Base-by-base conservation (phyloP, 1,140 invertebrate species). In the Dinothrombium tinctorium region DNA sequence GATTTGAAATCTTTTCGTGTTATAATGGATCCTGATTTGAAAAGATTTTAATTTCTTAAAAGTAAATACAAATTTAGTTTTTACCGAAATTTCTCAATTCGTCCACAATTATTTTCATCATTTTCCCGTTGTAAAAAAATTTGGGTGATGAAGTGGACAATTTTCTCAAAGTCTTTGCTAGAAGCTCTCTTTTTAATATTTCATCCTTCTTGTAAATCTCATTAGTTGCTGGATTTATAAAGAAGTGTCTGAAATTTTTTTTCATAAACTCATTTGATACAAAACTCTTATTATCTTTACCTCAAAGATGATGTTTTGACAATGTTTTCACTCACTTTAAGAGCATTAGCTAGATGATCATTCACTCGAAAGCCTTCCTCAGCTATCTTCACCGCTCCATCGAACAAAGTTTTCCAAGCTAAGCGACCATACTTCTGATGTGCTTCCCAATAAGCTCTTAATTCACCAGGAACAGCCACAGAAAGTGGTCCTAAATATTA, bases 401-500 rank as follows among this genome's bases (percentile, higher is more conserved):
- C 53, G 19, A 94, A 67, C 2, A 96, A 57, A 1, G 73, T 68
- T 7, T 60, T 59, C 87, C 89, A 96, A 0, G 73, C 67, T 1
- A 94, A 57, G 49, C 66, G 69, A 2, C 83, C 83, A 59, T 77
- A 90, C 39, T 64, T 65, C 49, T 73, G 58, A 54, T 89, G 74
- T 0, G 80, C 76, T 42, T 70, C 67, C 71, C 77, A 76, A 52
- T 84, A 84, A 2, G 86, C 89, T 43, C 71, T 70, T 1, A 94
- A 52, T 58, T 94, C 86, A 2, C 87, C 89, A 5, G 89, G 87
- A 9, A 92, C 76, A 0, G 68, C 82, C 19, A 87, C 70, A 2
- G 84, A 61, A n/a, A n/a, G n/a, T n/a, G n/a, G n/a, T n/a, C n/a
- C n/a, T n/a, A n/a, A n/a, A n/a, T n/a, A n/a, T n/a, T n/a, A n/a